phyloP scores from a whole-genome alignment of 2,888 invertebrate genomes.

The Papilio demoleus region DNA sequence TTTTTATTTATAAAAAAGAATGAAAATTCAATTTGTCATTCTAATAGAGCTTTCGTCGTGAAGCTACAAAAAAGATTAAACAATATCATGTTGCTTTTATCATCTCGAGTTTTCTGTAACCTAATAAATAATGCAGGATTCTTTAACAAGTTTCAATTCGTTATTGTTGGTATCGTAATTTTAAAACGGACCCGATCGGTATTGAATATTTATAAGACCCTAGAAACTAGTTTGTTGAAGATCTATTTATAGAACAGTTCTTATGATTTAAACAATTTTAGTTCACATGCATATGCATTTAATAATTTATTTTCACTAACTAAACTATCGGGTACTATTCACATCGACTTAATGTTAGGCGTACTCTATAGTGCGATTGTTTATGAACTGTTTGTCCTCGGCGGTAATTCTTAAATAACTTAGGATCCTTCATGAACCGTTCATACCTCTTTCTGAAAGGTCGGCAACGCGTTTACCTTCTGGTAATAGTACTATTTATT shows the following conservation, averaged over 20 bases:
- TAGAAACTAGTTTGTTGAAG: not conserved
- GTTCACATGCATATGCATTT: too few species aligned
- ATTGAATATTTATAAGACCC: conserved; percentile 1
- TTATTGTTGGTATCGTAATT: conserved; percentile 18
- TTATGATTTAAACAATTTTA: too few species aligned
- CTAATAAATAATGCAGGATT: conserved; percentile 29
- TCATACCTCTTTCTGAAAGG: too few species aligned
- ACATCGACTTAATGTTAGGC: too few species aligned
- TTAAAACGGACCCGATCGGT: conserved; percentile 1
- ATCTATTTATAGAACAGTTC: not conserved
- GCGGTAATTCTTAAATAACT: too few species aligned
- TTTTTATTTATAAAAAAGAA: not conserved
- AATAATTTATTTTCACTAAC: too few species aligned
- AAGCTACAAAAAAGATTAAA: conserved; percentile 26
- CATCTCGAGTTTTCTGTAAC: conserved; percentile 28
- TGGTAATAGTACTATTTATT: too few species aligned
- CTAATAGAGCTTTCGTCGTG: conserved; percentile 15
- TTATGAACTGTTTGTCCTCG: too few species aligned
- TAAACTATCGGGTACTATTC: too few species aligned
- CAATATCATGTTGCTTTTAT: conserved; percentile 32
- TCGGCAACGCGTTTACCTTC: too few species aligned
- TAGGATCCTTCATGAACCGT: too few species aligned
- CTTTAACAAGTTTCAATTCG: conserved; percentile 25
- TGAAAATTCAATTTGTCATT: conserved; percentile 18
- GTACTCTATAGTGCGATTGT: too few species aligned